phyloP scores from a whole-genome alignment of 2,888 invertebrate species.

The Brachynemurus nebulosus region DNA sequence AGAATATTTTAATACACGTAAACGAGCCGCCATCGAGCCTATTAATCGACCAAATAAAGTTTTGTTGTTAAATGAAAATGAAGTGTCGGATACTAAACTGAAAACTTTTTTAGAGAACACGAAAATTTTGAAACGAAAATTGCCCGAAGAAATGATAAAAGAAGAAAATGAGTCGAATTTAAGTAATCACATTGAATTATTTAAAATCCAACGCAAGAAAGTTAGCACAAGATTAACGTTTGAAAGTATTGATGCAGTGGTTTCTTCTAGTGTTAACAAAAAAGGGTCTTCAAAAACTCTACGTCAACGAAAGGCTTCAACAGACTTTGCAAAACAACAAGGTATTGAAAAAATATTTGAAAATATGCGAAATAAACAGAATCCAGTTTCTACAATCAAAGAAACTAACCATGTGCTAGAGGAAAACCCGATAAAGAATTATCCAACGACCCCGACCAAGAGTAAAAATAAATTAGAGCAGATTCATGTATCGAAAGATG shows the following conservation, averaged over 20 bases:
- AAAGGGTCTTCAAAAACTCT: constrained; percentile 2
- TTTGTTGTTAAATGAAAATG: constrained; percentile 26
- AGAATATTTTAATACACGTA: constrained; percentile 61
- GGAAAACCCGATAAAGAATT: neutral
- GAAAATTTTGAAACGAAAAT: constrained; percentile 16
- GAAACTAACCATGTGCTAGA: constrained; percentile 1
- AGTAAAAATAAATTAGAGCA: neutral
- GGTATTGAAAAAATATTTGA: constrained; percentile 24
- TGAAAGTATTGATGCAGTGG: constrained; percentile 9
- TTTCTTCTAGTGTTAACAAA: constrained; percentile 7
- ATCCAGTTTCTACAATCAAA: neutral
- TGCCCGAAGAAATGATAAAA: constrained; percentile 11
- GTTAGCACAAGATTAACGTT: constrained; percentile 12
- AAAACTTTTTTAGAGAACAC: neutral
- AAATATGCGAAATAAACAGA: neutral
- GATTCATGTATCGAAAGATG: neutral
- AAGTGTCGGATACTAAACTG: neutral
- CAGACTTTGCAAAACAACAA: constrained; percentile 20
- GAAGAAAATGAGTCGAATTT: no score
- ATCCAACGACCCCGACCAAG: constrained; percentile 9
- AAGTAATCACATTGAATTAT: no score
- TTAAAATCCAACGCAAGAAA: constrained; percentile 10
- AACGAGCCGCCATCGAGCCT: constrained; percentile 59
- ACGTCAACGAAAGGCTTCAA: constrained; percentile 10
- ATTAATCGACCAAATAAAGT: constrained; percentile 38